Evolutionary conservation across 2,888 invertebrate genomes (phyloP), one percentile per base, ranked within the genome.

Genomic region (Allolobophora icterica): DNA sequence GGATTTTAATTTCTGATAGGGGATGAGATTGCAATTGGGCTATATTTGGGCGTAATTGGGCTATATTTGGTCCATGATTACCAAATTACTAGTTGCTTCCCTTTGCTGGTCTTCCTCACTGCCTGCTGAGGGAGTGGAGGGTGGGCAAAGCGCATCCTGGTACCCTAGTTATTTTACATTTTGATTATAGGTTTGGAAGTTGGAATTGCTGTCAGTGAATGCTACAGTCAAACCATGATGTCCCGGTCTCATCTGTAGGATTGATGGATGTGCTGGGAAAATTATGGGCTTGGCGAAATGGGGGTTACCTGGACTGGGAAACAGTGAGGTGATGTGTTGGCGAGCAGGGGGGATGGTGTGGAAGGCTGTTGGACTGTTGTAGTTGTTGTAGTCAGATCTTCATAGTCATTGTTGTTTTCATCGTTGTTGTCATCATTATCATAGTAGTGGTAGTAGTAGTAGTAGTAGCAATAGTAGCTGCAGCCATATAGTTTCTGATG

Each of bases 141-240:
- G 30, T 30, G 71, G 71, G 30, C 8, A n/a, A n/a, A 11, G 8
- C 17, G n/a, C n/a, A n/a, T 11, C 0, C 8, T 30, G 71, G 71
- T 71, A 71, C 71, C 71, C 15, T 71, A 71, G 30, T 71, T 71
- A 71, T 71, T n/a, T n/a, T n/a, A 71, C n/a, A 71, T 71, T 71
- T n/a, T 71, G n/a, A 71, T 71, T 71, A 71, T 71, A n/a, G 71
- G 71, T 71, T 52, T n/a, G 71, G 71, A 71, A n/a, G n/a, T n/a
- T 71, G 71, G 52, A 71, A n/a, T 17, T 71, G 71, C n/a, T 71
- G 71, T 71, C n/a, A 11, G 13, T 71, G n/a, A n/a, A n/a, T 11
- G n/a, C 30, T 71, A 71, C 71, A 71, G 71, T 71, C 71, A 71
- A 71, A 71, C 71, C 71, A 11, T 71, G 71, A 71, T 71, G 30